These are phyloP conservation scores for Ichneumon xanthorius DNA, from an alignment of 2,888 invertebrate species.

Conservation along the genomic window DNA sequence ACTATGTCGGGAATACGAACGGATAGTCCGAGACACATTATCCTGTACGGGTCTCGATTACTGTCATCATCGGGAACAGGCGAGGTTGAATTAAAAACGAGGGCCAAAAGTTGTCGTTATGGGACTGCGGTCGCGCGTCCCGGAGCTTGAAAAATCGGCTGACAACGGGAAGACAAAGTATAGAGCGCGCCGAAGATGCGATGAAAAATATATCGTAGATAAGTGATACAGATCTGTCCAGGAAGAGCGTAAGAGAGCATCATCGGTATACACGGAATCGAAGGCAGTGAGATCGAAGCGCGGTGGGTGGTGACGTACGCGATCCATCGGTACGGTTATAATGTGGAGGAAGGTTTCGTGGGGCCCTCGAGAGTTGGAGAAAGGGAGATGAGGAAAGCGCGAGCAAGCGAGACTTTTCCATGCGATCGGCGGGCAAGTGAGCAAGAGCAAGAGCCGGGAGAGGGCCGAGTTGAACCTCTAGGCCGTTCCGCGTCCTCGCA, in stretches of 20 bases:
- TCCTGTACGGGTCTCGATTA: constrained; percentile 5
- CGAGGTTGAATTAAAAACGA: background rate
- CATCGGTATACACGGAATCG: constrained; percentile 52
- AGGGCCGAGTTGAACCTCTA: constrained; percentile 75
- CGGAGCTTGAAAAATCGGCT: constrained; percentile 18
- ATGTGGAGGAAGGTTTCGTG: constrained; percentile 51
- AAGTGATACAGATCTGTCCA: constrained; percentile 73
- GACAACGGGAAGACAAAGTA: constrained; percentile 48
- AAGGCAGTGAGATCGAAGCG: constrained; percentile 64
- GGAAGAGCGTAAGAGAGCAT: constrained; percentile 45
- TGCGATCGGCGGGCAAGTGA: constrained; percentile 48
- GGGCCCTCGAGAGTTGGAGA: constrained; percentile 58
- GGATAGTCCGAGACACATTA: background rate
- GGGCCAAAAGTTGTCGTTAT: constrained; percentile 2
- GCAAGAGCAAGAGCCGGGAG: constrained; percentile 50
- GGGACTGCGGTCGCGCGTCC: background rate
- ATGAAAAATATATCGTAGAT: constrained; percentile 43
- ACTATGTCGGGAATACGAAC: background rate
- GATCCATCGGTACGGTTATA: constrained; percentile 70
- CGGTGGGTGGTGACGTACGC: constrained; percentile 75
- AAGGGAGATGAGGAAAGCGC: constrained; percentile 42
- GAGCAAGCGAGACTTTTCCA: constrained; percentile 57
- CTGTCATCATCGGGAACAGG: constrained; percentile 8
- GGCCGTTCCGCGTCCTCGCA: constrained; percentile 84
- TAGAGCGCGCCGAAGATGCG: constrained; percentile 19